Evolutionary conservation across 2,888 invertebrate genomes (phyloP).

Genomic region (Baronia brevicornis): DNA sequence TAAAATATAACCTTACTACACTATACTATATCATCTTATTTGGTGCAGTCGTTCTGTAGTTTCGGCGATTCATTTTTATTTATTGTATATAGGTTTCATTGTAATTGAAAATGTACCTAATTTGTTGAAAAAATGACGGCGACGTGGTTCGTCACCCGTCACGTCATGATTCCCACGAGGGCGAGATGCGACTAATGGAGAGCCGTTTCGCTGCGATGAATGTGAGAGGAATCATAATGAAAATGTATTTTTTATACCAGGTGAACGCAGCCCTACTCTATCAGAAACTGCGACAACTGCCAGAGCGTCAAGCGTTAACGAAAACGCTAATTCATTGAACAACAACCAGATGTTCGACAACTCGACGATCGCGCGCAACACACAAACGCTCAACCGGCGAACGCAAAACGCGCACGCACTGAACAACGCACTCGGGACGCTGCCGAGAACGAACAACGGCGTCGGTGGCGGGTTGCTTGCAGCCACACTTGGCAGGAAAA

Average conservation of each 20-base stretch:
- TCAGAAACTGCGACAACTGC: conserved; percentile 90
- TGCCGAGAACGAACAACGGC: conserved; percentile 57
- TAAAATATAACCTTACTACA: no score
- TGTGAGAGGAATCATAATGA: no score
- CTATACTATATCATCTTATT: no score
- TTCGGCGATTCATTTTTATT: background rate
- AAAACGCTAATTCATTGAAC: conserved; percentile 53
- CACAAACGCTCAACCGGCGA: conserved; percentile 53
- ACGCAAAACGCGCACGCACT: conserved; percentile 50
- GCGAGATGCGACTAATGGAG: no score
- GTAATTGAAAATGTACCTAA: no score
- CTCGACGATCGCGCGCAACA: conserved; percentile 48
- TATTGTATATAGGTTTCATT: background rate
- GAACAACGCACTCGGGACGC: conserved; percentile 58
- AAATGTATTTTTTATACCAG: conserved; percentile 40
- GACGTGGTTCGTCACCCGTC: no score
- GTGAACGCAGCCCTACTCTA: conserved; percentile 86
- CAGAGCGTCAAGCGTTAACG: conserved; percentile 82
- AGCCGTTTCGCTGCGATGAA: no score
- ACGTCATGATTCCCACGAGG: no score
- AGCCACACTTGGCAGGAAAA: conserved; percentile 64
- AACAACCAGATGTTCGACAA: conserved; percentile 50
- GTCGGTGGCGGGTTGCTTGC: conserved; percentile 47
- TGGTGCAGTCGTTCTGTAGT: no score
- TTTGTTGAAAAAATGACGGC: no score